A percentile compares a stretch with the other conserved stretches of the same genome.
These are phyloP conservation scores for Mechanitis mazaeus DNA, from an alignment of 2,888 invertebrate species.

Conservation along the genomic window DNA sequence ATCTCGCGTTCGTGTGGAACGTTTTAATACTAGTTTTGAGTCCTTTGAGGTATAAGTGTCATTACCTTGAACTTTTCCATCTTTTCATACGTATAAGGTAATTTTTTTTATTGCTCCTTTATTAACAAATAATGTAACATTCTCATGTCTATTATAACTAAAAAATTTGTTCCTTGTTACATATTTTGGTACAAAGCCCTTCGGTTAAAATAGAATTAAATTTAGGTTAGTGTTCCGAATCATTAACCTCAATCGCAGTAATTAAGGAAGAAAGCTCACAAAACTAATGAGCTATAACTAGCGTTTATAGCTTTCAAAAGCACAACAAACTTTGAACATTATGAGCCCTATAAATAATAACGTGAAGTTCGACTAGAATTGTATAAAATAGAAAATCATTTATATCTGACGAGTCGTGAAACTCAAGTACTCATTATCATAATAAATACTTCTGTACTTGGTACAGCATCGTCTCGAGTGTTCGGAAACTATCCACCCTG, in stretches of 20 bases:
- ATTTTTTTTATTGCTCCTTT: not conserved
- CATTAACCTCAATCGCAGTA: not conserved
- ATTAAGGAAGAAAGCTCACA: slow-evolving; percentile 4
- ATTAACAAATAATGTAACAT: too few relatives aligned
- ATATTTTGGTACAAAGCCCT: not conserved
- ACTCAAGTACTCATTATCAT: slow-evolving; percentile 61
- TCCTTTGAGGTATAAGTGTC: slow-evolving; percentile 42
- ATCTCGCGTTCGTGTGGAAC: slow-evolving; percentile 40
- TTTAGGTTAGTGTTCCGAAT: not conserved
- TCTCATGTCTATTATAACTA: slow-evolving; percentile 5
- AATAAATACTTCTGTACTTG: slow-evolving; percentile 48
- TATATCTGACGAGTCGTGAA: slow-evolving; percentile 32
- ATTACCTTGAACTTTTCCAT: slow-evolving; percentile 30
- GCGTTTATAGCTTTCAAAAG: not conserved
- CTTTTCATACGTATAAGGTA: slow-evolving; percentile 15
- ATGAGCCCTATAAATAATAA: slow-evolving; percentile 5
- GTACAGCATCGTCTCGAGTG: slow-evolving; percentile 43
- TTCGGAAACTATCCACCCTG: slow-evolving; percentile 47
- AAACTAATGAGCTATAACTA: not conserved
- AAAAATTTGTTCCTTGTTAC: too few relatives aligned
- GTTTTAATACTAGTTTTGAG: slow-evolving; percentile 35
- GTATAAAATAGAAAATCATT: slow-evolving; percentile 12
- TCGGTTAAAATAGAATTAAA: not conserved
- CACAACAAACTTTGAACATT: slow-evolving; percentile 1
- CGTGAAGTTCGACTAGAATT: not conserved